phyloP scores from a whole-genome alignment of 2,888 invertebrate species.

The Mimas tiliae region DNA sequence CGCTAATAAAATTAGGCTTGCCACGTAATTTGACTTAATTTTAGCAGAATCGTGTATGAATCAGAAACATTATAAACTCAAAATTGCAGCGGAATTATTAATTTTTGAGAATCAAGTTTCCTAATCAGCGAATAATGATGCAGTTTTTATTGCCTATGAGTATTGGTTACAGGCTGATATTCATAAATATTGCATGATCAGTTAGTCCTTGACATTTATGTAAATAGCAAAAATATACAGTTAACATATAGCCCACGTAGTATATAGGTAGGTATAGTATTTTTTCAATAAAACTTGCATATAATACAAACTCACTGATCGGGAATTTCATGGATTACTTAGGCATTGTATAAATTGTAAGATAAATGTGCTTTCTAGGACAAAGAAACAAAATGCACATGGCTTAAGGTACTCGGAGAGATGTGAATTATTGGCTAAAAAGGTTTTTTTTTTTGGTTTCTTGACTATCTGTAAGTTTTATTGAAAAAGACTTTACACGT shows the following conservation, averaged over 20 bases:
- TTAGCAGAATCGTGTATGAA: conserved; percentile 73
- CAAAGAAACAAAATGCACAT: not conserved
- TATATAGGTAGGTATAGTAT: not conserved
- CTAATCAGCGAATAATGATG: conserved; percentile 35
- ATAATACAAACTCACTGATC: too few species aligned
- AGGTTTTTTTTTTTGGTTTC: too few species aligned
- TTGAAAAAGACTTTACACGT: not conserved
- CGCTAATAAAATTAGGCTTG: conserved; percentile 81
- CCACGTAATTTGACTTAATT: conserved; percentile 78
- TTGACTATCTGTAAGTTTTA: not conserved
- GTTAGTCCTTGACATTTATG: conserved; percentile 12
- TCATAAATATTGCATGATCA: conserved; percentile 10
- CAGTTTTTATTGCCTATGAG: conserved; percentile 5
- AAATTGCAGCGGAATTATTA: conserved; percentile 53
- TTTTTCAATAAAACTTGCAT: not conserved
- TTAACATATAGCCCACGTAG: not conserved
- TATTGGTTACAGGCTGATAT: conserved; percentile 11
- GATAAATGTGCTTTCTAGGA: not conserved
- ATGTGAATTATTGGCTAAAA: not conserved
- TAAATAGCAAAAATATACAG: not conserved
- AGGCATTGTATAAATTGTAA: not conserved
- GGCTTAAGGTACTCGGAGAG: not conserved
- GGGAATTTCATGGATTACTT: not conserved
- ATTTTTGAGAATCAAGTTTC: conserved; percentile 48
- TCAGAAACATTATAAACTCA: conserved; percentile 62